phyloP scores from a whole-genome alignment of 2,888 invertebrate species.

The Erannis defoliaria region DNA sequence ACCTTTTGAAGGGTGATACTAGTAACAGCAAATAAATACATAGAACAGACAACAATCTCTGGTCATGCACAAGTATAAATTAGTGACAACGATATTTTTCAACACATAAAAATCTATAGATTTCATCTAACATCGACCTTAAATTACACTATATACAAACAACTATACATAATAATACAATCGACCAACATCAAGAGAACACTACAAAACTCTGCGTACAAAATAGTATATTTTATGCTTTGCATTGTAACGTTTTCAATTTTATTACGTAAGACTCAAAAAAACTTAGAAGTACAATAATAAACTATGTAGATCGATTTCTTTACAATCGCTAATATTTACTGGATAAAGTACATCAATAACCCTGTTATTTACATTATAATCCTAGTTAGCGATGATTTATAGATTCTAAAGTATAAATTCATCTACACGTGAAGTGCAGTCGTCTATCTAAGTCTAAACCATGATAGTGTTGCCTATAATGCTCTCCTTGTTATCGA shows the following conservation, averaged over 20 bases:
- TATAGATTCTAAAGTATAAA: constrained; percentile 31
- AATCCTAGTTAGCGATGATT: constrained; percentile 38
- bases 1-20: constrained; percentile 49
- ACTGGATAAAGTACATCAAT: constrained; percentile 64
- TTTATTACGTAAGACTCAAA: constrained; percentile 19
- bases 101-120: constrained; percentile 63
- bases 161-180: constrained; percentile 68
- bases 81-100: constrained; percentile 44
- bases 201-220: constrained; percentile 37
- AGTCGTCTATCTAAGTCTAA: constrained; percentile 30
- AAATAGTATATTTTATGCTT: constrained; percentile 30
- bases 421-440: constrained; percentile 42
- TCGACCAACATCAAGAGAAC: constrained; percentile 43
- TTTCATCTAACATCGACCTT: constrained; percentile 58
- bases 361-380: constrained; percentile 68
- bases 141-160: constrained; percentile 75
- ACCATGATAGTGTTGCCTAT: constrained; percentile 84
- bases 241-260: constrained; percentile 31
- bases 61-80: constrained; percentile 45
- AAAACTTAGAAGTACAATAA: too few relatives aligned
- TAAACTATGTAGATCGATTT: constrained; percentile 23
- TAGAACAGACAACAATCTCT: constrained; percentile 45
- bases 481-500: constrained; percentile 85
- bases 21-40: constrained; percentile 49
- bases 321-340: constrained; percentile 28